Evolutionary conservation across 2,113 vertebrate genomes (phyloP), one percentile per base, ranked within the genome.

Genomic region (Deroptyus accipitrinus): DNA sequence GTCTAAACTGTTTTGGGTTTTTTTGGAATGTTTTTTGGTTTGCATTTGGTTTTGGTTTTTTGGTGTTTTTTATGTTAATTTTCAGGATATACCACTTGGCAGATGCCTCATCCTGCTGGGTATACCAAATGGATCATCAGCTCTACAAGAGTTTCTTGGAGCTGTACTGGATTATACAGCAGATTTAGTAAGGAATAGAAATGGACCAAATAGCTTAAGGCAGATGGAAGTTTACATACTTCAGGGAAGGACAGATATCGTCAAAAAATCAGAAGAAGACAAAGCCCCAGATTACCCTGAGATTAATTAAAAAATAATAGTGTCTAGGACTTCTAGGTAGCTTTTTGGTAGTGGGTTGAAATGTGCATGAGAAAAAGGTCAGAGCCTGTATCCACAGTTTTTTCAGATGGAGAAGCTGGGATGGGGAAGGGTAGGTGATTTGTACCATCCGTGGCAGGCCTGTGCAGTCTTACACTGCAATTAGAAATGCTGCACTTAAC

Each of bases 371-470:
- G 55, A 61, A 48, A 78, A 27, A 80, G 19, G 13, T 51, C 30
- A 22, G 84, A 46, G 88, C 3, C 6, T 57, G 85, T 23, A 41
- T 61, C 19, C 0, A 0, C 8, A 2, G 24, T 49, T 46, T 68
- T 82, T 83, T 70, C 35, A 14, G 68, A 6, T 10, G 42, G 28
- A 59, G 74, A 24, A 48, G 51, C 31, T 59, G 68, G 55, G 52
- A 14, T 0, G 3, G 42, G 17, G 63, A 83, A 33, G 7, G 4
- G 55, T 18, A 31, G 86, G 46, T 59, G 46, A 35, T 77, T 35
- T 51, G 27, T 35, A 54, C 17, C 6, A 0, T 4, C 49, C 0
- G 0, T 52, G 83, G 82, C 88, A 20, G 6, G 39, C 48, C 95
- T 66, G 87, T 61, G 62, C 66, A 94, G 48, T 17, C 63, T 77